These are phyloP conservation scores for Brenthis hecate DNA, from an alignment of 2,888 invertebrate species.

Conservation along the genomic window DNA sequence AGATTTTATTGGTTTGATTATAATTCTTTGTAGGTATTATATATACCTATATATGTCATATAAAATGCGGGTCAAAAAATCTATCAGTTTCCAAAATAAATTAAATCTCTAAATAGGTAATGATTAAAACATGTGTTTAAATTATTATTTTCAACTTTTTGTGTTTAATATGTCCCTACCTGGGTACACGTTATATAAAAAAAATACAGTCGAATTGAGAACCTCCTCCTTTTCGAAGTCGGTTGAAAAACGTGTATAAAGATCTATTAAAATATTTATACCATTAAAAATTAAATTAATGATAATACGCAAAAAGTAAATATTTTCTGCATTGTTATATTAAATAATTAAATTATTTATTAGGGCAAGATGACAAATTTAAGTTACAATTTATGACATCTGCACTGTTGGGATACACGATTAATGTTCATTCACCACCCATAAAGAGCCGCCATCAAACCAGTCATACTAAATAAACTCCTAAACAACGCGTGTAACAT, in stretches of 20 bases:
- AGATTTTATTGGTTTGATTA: too few species aligned
- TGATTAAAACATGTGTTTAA: not conserved
- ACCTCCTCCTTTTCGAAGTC: too few species aligned
- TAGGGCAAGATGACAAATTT: conserved; percentile 51
- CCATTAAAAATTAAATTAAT: conserved; percentile 21
- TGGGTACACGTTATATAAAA: not conserved
- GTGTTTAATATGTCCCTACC: too few species aligned
- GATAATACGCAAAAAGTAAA: not conserved
- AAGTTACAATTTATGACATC: conserved; percentile 55
- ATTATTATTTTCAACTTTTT: too few species aligned
- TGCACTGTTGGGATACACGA: conserved; percentile 55
- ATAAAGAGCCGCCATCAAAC: conserved; percentile 48
- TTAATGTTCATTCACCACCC: conserved; percentile 50
- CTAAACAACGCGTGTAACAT: conserved; percentile 75
- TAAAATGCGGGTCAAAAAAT: too few species aligned
- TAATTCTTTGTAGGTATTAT: too few species aligned
- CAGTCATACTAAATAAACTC: conserved; percentile 65
- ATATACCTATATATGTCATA: too few species aligned
- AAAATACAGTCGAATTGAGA: too few species aligned
- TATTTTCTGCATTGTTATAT: conserved; percentile 20
- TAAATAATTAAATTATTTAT: conserved; percentile 35
- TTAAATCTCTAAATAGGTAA: too few species aligned
- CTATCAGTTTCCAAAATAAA: too few species aligned
- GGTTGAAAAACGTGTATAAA: too few species aligned
- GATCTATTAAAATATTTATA: conserved; percentile 14